Evolutionary conservation across 2,113 vertebrate genomes (phyloP), one percentile per base, ranked within the genome.

Genomic region (Neomonachus schauinslandi): DNA sequence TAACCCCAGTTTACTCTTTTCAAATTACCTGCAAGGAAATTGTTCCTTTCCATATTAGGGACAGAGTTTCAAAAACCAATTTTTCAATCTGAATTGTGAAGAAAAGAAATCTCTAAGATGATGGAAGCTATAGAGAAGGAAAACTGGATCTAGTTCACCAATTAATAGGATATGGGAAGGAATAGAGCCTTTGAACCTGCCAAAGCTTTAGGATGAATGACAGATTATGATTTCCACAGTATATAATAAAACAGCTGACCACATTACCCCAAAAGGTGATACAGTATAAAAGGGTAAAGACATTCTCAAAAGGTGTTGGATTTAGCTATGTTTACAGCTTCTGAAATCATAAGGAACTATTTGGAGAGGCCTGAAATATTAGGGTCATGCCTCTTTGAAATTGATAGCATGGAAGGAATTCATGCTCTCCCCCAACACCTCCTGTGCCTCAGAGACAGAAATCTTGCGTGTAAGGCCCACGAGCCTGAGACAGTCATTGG

Each of bases 291-390:
- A 82, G 19, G 24, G 28, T 72, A 61, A 92, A 80, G 74, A 67
- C 13, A 51, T 74, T 92, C 83, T 88, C 22, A 46, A n/a, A 76
- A 42, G 12, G 59, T 33, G 16, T 31, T 96, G 39, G 49, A 88
- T 92, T 93, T 92, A 65, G n/a, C 39, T 65, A 59, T 79, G 31
- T 88, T 82, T 36, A n/a, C 22, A 65, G n/a, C 91, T 96, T 89
- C 90, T 82, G 22, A 82, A 92, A 83, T 36, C 36, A 21, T 57
- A 76, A 79, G 31, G 33, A 14, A 42, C 21, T 93, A 76, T 76
- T 61, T 81, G 79, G n/a, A 93, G 53, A 61, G 71, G 31, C 69
- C 51, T 84, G 33, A 84, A 77, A 57, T 83, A 89, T 15, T 39
- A 89, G 51, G 14, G 49, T 46, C 46, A 74, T 3, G 0, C 67